Evolutionary conservation across 2,113 vertebrate species (phyloP), one percentile per base, ranked within the genome.

Genomic region (Heterotis niloticus): DNA sequence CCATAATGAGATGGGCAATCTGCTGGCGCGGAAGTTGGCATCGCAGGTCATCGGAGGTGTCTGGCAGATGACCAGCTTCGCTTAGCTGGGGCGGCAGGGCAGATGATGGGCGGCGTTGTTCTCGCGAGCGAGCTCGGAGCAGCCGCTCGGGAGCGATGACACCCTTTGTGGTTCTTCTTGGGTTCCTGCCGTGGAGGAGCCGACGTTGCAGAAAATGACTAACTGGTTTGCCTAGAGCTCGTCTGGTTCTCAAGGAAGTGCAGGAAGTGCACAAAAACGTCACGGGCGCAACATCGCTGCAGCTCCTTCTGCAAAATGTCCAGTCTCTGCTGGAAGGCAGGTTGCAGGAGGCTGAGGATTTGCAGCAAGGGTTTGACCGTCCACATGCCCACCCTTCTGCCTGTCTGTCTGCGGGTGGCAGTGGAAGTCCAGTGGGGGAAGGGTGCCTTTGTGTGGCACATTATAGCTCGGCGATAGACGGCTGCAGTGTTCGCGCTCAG

Each of bases 161-260:
- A 44, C 34, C 34, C 34, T 44, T 44, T 44, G 34, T 7, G 34
- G 34, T 44, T 44, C 34, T 44, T 44, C 34, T 44, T 44, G 34
- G 3, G 7, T 44, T 44, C 34, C 34, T 44, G 34, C 34, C 7
- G 3, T 4, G 34, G 34, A 44, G 34, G 34, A 44, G 34, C 34
- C 74, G 26, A 60, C 1, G 26, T 18, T 44, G 24, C 34, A 64
- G 64, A 77, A 67, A 66, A 77, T 7, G 34, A 44, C 7, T 65
- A 77, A 64, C 7, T n/a, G 16, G 60, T 65, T 65, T 65, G 60
- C 62, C 18, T 62, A 44, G 64, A 64, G 44, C 34, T 2, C 14
- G 76, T 77, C 64, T 77, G 64, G 9, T 62, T n/a, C 34, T 67
- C 64, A 10, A 20, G 34, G 10, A 56, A 44, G 26, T 77, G n/a